Conservation (phyloP, 2,888 invertebrate species). For the Caenorhabditis uteleia region DNA sequence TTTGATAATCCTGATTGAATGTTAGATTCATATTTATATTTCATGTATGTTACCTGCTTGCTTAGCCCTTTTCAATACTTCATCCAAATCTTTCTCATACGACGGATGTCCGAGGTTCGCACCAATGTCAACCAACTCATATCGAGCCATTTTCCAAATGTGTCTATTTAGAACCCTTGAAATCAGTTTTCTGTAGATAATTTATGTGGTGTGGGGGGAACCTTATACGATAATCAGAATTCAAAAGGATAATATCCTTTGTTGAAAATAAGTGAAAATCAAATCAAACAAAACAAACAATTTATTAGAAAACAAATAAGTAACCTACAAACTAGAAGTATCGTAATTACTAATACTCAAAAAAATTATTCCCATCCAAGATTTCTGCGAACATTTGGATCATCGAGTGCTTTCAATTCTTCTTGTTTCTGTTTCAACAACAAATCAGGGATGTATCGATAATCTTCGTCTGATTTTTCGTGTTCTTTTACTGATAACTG, state of each 20-base stretch:
- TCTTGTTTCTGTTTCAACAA: slow-evolving; percentile 61
- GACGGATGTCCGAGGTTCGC: slow-evolving; percentile 64
- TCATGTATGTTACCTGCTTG: slow-evolving; percentile 47
- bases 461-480: slow-evolving; percentile 64
- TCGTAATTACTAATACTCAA: not conserved
- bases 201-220: too few relatives aligned
- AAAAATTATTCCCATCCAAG: slow-evolving; percentile 66
- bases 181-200: not conserved
- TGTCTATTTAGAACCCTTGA: not conserved
- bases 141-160: slow-evolving; percentile 24
- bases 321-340: not conserved
- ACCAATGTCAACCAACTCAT: slow-evolving; percentile 66
- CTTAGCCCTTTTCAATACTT: slow-evolving; percentile 59
- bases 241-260: not conserved
- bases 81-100: slow-evolving; percentile 53
- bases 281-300: not conserved
- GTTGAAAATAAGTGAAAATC: not conserved
- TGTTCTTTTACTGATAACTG: slow-evolving; percentile 65
- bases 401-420: slow-evolving; percentile 65
- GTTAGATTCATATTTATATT: not conserved
- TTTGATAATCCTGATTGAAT: slow-evolving; percentile 51
- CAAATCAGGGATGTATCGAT: slow-evolving; percentile 66
- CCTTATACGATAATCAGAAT: not conserved
- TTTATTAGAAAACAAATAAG: slow-evolving; percentile 3
- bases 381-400: slow-evolving; percentile 60